Conservation (phyloP, 2,888 invertebrate species). For the Alentia gelatinosa region DNA sequence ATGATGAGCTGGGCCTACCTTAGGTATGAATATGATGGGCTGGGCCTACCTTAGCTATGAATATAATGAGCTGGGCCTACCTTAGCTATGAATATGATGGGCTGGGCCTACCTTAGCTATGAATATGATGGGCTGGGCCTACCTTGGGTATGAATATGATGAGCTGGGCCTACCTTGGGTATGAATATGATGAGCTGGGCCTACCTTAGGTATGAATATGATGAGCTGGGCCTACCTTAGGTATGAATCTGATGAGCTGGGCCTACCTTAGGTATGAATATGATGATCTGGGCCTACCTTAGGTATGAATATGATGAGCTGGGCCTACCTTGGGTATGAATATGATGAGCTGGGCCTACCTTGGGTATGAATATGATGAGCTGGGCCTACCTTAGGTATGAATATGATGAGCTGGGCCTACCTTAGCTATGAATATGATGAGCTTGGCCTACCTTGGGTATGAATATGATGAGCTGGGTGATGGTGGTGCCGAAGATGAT, state of each 20-base stretch:
- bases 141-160: not conserved
- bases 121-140: not conserved
- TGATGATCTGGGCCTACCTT: not conserved
- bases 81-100: too few species aligned
- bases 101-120: too few species aligned
- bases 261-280: not conserved
- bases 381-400: not conserved
- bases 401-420: not conserved
- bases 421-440: too few species aligned
- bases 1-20: too few species aligned
- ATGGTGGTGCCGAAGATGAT: slow-evolving; percentile 60
- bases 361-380: not conserved
- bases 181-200: not conserved
- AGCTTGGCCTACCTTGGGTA: not conserved
- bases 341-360: not conserved
- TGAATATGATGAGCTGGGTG: slow-evolving; percentile 14
- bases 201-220: not conserved
- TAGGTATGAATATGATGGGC: too few species aligned
- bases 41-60: too few species aligned
- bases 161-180: not conserved
- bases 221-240: not conserved
- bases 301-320: not conserved
- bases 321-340: not conserved
- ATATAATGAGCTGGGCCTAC: too few species aligned
- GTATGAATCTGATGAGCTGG: not conserved